Conservation (phyloP, 2,888 invertebrate species). For the Lypha dubia region DNA sequence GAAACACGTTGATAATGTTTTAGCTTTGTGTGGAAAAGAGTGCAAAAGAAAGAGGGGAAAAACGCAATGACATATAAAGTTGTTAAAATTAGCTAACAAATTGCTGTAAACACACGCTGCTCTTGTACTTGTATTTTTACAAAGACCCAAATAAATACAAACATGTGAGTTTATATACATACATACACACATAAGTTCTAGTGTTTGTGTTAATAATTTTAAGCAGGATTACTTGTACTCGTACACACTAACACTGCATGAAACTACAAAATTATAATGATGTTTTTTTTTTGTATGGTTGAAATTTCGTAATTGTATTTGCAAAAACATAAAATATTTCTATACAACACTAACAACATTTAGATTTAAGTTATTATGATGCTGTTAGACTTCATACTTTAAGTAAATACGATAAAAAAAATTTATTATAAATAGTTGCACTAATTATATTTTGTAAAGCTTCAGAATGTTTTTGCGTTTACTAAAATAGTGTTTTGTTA, state of each 20-base stretch:
- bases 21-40: neutral
- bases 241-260: neutral
- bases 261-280: conserved; percentile 51
- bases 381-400: neutral
- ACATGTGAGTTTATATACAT: neutral
- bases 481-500: neutral
- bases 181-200: too few species aligned
- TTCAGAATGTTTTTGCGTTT: too few species aligned
- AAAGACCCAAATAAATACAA: neutral
- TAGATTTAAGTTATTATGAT: conserved; percentile 24
- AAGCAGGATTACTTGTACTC: neutral
- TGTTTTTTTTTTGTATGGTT: conserved; percentile 50
- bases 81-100: conserved; percentile 60
- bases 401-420: neutral
- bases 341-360: neutral
- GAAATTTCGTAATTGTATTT: conserved; percentile 34
- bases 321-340: neutral
- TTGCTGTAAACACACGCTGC: conserved; percentile 42
- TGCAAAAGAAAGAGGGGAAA: neutral
- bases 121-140: conserved; percentile 13
- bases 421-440: neutral
- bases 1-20: neutral
- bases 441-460: neutral
- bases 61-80: neutral
- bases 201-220: neutral